Base-by-base conservation (phyloP, 2,888 invertebrate genomes). In the Caenorhabditis sinica region DNA sequence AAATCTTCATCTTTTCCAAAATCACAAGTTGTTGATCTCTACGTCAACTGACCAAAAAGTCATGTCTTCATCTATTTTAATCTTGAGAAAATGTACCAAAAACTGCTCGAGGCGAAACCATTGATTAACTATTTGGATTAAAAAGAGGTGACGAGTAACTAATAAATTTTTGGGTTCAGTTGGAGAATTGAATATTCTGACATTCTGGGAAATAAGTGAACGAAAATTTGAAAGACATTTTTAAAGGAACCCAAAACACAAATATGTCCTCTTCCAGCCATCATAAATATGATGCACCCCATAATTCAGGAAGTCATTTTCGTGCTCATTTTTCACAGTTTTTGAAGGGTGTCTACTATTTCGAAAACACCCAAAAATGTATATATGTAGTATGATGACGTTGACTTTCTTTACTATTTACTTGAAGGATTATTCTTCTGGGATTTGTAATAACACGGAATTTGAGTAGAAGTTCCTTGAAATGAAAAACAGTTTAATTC, bases 51-150 rank as follows among this genome's bases (percentile, higher is more conserved):
- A 68, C 68, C 51, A 30, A 51, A 51, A 68, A 33, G 51, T 51
- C 51, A 68, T 68, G 68, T 68, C 49, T 66, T 66, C 15, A 56
- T 20, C 30, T 36, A 23, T 36, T 23, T 51, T 68, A 68, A 68
- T 51, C 68, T 49, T 68, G 68, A 51, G 68, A 68, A 68, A 68
- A 36, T 68, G 68, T 68, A 68, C 68, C 68, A 33, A 51, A 68
- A 68, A 68, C 20, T 68, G 68, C 68, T 68, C 6, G 68, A 33
- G 68, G 68, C 45, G 9, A 11, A 56, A 56, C 25, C 56, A 56
- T 23, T 49, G 28, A 49, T 66, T n/a, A 66, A 20, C 36, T 23
- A 51, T 33, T 56, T 33, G 51, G 68, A 68, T 68, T 68, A 68
- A 53, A 51, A 53, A 68, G n/a, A 68, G 51, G 28, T 66, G 66